Conservation (phyloP, 2,888 invertebrate species). For the Drosophila limbata region DNA sequence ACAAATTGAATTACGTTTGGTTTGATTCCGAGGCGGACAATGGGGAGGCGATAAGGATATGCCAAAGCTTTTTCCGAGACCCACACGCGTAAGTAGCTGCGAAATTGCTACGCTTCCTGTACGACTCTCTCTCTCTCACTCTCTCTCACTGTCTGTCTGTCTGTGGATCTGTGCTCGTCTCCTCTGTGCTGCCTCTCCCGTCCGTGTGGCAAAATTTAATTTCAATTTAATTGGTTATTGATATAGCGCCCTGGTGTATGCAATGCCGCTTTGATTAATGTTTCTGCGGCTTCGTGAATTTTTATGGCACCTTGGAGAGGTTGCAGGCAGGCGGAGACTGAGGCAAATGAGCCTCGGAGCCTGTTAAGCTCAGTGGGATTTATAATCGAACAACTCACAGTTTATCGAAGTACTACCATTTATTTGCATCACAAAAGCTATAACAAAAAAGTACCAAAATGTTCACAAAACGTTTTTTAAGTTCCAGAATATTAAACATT, state of each 20-base stretch:
- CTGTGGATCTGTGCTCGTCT: slow-evolving; percentile 27
- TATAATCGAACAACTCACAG: slow-evolving; percentile 38
- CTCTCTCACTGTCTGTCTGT: slow-evolving; percentile 4
- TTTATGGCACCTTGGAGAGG: slow-evolving; percentile 78
- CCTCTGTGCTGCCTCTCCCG: slow-evolving; percentile 22
- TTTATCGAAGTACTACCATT: slow-evolving; percentile 37
- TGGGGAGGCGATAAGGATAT: slow-evolving; percentile 5
- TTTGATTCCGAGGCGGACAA: not conserved
- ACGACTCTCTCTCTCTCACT: slow-evolving; percentile 14
- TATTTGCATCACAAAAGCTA: slow-evolving; percentile 30
- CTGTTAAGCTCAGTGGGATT: slow-evolving; percentile 48
- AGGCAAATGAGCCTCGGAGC: slow-evolving; percentile 23
- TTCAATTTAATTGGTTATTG: slow-evolving; percentile 80
- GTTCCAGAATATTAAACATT: not conserved
- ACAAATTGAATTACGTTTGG: slow-evolving; percentile 74
- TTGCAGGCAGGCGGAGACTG: slow-evolving; percentile 4
- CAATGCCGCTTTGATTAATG: slow-evolving; percentile 75
- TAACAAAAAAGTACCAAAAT: slow-evolving; percentile 20
- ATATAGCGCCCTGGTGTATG: slow-evolving; percentile 76
- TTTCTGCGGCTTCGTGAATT: slow-evolving; percentile 74
- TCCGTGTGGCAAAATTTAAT: slow-evolving; percentile 71
- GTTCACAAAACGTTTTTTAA: slow-evolving; percentile 17
- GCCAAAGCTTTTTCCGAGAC: slow-evolving; percentile 57
- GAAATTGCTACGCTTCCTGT: slow-evolving; percentile 68
- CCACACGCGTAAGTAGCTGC: slow-evolving; percentile 74